Percentiles rank a stretch among this genome's conserved stretches.
Evolutionary conservation across 2,113 vertebrate species (phyloP).

Genomic region (Blennius ocellaris): DNA sequence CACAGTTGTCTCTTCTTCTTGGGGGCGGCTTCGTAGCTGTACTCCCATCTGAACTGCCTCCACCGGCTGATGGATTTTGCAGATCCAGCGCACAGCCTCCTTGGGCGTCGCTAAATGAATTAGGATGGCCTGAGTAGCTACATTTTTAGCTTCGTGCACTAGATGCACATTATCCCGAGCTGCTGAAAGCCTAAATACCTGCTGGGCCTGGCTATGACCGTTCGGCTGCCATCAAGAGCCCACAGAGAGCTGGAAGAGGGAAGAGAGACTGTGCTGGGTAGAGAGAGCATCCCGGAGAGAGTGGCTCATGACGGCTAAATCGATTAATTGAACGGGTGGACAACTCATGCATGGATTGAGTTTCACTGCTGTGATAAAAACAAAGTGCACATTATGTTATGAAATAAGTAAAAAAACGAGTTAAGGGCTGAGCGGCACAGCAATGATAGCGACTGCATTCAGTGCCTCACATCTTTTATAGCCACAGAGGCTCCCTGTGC

Average conservation of each 20-base stretch:
- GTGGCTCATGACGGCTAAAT: slow-evolving; percentile 70
- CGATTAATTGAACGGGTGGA: slow-evolving; percentile 77
- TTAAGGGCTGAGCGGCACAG: slow-evolving; percentile 50
- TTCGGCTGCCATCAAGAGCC: slow-evolving; percentile 64
- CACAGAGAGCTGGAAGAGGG: slow-evolving; percentile 58
- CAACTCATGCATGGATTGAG: slow-evolving; percentile 68
- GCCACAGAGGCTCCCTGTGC: slow-evolving; percentile 30
- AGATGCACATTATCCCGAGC: slow-evolving; percentile 70
- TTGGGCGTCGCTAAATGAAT: slow-evolving; percentile 71
- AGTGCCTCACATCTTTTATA: slow-evolving; percentile 29
- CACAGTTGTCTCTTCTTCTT: slow-evolving; percentile 27
- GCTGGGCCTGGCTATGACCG: slow-evolving; percentile 55
- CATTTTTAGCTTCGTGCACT: slow-evolving; percentile 70
- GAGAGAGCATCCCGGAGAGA: slow-evolving; percentile 44
- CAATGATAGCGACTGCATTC: slow-evolving; percentile 22
- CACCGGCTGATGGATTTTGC: slow-evolving; percentile 60
- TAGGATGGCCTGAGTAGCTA: slow-evolving; percentile 68
- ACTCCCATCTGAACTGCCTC: slow-evolving; percentile 49
- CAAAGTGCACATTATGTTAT: slow-evolving; percentile 68
- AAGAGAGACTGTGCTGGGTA: slow-evolving; percentile 50
- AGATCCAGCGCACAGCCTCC: slow-evolving; percentile 48
- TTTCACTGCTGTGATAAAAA: slow-evolving; percentile 77
- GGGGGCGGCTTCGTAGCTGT: slow-evolving; percentile 43
- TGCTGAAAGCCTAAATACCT: slow-evolving; percentile 74
- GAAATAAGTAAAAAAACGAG: slow-evolving; percentile 64